Conservation (phyloP, 1,140 invertebrate genomes). For the Pogonomyrmex barbatus region DNA sequence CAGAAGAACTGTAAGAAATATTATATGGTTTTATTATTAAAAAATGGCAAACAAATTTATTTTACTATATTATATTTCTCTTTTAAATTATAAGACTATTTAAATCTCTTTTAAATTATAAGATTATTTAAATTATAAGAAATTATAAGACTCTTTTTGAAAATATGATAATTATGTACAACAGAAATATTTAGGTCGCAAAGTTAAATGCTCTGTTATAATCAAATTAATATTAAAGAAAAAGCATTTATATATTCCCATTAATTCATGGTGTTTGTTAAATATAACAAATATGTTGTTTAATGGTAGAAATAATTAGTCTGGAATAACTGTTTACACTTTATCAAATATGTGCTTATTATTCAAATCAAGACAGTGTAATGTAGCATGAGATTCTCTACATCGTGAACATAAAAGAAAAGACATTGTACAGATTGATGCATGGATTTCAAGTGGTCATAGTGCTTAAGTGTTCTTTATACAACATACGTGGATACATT, state of each 20-base stretch:
- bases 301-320: slow-evolving; percentile 68
- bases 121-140: too few relatives aligned
- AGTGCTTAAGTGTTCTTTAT: slow-evolving; percentile 73
- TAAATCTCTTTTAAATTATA: too few relatives aligned
- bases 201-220: not conserved
- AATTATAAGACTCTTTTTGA: not conserved
- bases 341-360: slow-evolving; percentile 70
- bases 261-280: slow-evolving; percentile 73
- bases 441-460: slow-evolving; percentile 76
- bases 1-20: not conserved
- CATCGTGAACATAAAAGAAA: slow-evolving; percentile 64
- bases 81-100: not conserved
- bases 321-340: slow-evolving; percentile 71
- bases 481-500: slow-evolving; percentile 45
- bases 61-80: too few relatives aligned
- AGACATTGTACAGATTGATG: slow-evolving; percentile 75
- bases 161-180: not conserved
- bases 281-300: slow-evolving; percentile 65
- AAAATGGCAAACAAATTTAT: not conserved
- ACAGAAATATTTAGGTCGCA: not conserved
- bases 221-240: slow-evolving; percentile 7
- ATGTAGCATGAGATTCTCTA: slow-evolving; percentile 71
- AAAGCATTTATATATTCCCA: slow-evolving; percentile 64
- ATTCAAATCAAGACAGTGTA: slow-evolving; percentile 75
- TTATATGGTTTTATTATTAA: not conserved